Evolutionary conservation across 2,797 vertebrate genomes (phyloP).

Genomic region (Dipus sagitta): DNA sequence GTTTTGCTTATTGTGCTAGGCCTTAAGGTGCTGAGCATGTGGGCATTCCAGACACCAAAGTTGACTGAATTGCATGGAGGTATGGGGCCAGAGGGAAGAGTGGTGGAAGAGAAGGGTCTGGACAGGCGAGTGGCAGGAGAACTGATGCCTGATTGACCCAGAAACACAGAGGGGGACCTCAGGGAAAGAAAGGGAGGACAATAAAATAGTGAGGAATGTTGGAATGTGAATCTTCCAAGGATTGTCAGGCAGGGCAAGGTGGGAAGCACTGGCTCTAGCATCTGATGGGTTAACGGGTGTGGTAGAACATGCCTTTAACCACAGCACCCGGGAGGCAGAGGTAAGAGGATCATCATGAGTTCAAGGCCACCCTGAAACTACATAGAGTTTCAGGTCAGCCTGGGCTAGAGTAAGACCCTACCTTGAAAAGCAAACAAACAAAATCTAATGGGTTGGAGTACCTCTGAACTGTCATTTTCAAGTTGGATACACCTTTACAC

Average conservation of each 20-base stretch:
- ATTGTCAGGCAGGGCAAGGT: neutral
- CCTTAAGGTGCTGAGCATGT: neutral
- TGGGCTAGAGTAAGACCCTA: too few species aligned
- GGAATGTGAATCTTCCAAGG: neutral
- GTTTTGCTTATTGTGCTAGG: neutral
- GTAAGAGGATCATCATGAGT: too few species aligned
- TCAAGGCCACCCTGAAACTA: too few species aligned
- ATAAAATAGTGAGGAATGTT: neutral
- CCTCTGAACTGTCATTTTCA: neutral
- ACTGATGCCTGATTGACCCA: neutral
- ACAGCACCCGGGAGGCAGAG: too few species aligned
- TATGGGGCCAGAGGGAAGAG: fast-evolving
- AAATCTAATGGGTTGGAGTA: too few species aligned
- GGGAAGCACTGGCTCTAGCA: neutral
- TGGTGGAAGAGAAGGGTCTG: too few species aligned
- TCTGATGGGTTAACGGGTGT: neutral
- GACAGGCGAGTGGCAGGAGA: neutral
- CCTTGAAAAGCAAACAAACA: too few species aligned
- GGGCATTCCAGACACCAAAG: neutral
- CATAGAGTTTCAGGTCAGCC: too few species aligned
- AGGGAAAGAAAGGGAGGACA: neutral
- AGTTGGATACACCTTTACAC: neutral
- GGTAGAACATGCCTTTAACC: too few species aligned
- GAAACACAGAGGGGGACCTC: neutral
- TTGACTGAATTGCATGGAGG: too few species aligned